A percentile compares a stretch with the other conserved stretches of the same genome.
Evolutionary conservation across 2,113 vertebrate species (phyloP).

Genomic region (Notothenia coriiceps): DNA sequence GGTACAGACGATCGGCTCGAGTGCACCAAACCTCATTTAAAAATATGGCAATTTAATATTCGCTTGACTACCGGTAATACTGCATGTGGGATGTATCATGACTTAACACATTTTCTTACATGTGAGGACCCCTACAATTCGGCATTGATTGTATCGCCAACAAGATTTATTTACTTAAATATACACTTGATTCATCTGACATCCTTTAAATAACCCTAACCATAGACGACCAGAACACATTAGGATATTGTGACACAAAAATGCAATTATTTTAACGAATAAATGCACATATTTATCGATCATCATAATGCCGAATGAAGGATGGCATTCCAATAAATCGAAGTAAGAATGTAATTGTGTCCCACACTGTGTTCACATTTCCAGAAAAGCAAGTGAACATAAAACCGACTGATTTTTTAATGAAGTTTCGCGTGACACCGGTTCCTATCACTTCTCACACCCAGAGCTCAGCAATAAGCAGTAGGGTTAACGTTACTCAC

Average conservation of each 20-base stretch:
- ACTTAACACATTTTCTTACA: neutral
- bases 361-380: neutral
- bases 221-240: neutral
- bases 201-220: neutral
- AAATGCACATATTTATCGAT: neutral
- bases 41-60: constrained; percentile 22
- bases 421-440: constrained; percentile 47
- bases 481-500: constrained; percentile 73
- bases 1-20: constrained; percentile 12
- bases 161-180: neutral
- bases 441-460: constrained; percentile 21
- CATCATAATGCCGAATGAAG: constrained; percentile 5
- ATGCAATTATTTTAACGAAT: too few species aligned
- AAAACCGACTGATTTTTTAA: constrained; percentile 19
- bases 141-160: neutral
- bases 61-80: neutral
- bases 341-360: neutral
- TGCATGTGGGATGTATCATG: rapidly evolving
- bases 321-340: neutral
- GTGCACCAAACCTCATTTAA: constrained; percentile 31
- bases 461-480: constrained; percentile 27
- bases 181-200: neutral
- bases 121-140: neutral
- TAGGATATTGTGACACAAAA: neutral
- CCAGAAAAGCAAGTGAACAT: neutral